Conservation (phyloP, 2,888 invertebrate species). For the Dicycla oo region DNA sequence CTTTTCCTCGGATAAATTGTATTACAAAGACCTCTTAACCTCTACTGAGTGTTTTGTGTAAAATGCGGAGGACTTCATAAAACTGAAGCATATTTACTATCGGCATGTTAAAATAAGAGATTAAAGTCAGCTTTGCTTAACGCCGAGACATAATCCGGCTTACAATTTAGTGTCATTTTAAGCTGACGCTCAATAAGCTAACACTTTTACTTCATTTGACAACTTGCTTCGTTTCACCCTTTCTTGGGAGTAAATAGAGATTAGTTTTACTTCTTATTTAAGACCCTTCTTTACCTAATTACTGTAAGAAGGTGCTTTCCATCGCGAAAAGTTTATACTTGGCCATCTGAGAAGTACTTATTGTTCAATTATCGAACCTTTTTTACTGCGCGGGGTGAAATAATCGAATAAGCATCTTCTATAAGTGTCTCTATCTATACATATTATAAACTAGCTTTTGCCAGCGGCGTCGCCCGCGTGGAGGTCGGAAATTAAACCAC, state of each 20-base stretch:
- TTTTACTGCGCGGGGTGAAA: too few relatives aligned
- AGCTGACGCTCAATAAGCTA: slow-evolving; percentile 41
- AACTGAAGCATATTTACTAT: slow-evolving; percentile 54
- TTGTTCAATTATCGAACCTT: background rate
- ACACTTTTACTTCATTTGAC: slow-evolving; percentile 26
- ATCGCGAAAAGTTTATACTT: background rate
- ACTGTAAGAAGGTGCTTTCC: too few relatives aligned
- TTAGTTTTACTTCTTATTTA: background rate
- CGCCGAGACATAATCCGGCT: slow-evolving; percentile 33
- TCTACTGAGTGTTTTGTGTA: background rate
- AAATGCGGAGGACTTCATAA: slow-evolving; percentile 9
- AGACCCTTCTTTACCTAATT: background rate
- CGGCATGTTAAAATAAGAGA: slow-evolving; percentile 40
- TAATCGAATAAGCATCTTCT: too few relatives aligned
- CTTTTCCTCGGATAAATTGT: background rate
- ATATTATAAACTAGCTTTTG: too few relatives aligned
- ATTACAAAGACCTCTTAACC: background rate
- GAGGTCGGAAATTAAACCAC: too few relatives aligned
- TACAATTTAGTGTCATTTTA: slow-evolving; percentile 44
- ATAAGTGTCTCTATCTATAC: too few relatives aligned
- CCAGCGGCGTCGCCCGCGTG: too few relatives aligned
- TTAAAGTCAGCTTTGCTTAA: slow-evolving; percentile 47
- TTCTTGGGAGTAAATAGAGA: background rate
- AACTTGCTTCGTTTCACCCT: slow-evolving; percentile 21
- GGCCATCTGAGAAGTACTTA: background rate